Base-by-base conservation (phyloP, 2,113 vertebrate genomes). In the Empidonax traillii region DNA sequence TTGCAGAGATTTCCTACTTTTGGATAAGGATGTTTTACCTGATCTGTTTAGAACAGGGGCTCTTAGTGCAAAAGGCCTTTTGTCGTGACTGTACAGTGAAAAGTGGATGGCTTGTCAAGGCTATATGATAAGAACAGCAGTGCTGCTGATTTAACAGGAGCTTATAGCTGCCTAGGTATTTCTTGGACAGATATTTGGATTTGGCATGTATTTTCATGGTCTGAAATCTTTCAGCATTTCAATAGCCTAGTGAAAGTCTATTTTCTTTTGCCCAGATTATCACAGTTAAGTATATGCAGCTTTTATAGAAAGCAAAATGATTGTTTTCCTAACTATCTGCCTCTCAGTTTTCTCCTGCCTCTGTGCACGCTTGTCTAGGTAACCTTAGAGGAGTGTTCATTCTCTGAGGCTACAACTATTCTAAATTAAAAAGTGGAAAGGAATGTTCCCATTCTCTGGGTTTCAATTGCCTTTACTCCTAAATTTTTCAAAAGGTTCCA, bases 351-450 rank as follows among this genome's bases (percentile, higher is more conserved):
- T 93, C 84, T 87, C 41, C 23, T 94, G 71, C 24, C 62, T 79
- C 47, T 56, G 24, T 87, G 73, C 25, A 52, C 41, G 43, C 51
- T 79, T 85, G 35, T 72, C 56, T 78, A 81, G 79, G 95, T 75
- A 91, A 89, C 43, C 74, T 35, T 92, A 96, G 96, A 72, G 51
- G 81, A 85, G 25, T 21, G 44, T 25, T 95, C 89, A 73, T 76
- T 52, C 84, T 94, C 88, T 80, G 72, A 94, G 75, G 79, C 43
- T 86, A 44, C 1, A 14, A 90, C 68, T 31, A 47, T 90, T 93
- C 59, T 39, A 90, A 93, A 92, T 92, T 92, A 86, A 90, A 90
- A 92, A 88, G 85, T 84, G 55, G 33, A 35, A 92, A 92, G 43
- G 68, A 94, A 86, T 59, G 30, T 78, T 94, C 72, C 66, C 83